phyloP scores from a whole-genome alignment of 2,113 vertebrate species.

The Podarcis raffonei region DNA sequence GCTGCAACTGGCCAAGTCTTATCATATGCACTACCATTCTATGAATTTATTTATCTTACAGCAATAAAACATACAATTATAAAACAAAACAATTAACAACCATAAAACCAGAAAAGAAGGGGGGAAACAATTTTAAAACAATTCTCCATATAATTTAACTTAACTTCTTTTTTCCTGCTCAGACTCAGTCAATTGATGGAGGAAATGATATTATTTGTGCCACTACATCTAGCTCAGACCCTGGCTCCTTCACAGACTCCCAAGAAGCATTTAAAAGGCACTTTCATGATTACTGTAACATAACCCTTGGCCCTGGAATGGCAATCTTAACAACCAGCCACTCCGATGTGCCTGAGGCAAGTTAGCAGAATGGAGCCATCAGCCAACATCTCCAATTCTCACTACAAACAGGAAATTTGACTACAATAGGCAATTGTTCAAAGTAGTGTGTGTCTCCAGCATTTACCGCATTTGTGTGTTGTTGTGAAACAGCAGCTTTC shows the following conservation, averaged over 20 bases:
- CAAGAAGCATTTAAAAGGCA: not conserved
- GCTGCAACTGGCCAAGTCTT: not conserved
- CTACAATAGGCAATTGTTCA: conserved; percentile 21
- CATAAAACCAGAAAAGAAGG: not conserved
- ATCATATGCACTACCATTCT: not conserved
- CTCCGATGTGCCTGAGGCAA: not conserved
- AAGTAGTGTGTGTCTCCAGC: not conserved
- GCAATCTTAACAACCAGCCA: not conserved
- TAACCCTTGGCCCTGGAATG: not conserved
- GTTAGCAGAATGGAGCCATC: not conserved
- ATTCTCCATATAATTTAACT: not conserved
- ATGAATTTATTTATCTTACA: too few relatives aligned
- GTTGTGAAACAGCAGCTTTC: conserved; percentile 5
- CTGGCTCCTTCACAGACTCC: not conserved
- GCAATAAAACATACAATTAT: too few relatives aligned
- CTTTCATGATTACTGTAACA: not conserved
- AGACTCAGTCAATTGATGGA: not conserved
- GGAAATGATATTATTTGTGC: not conserved
- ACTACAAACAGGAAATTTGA: conserved; percentile 16
- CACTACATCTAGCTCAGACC: not conserved
- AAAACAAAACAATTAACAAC: too few relatives aligned
- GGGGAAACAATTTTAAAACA: too few relatives aligned
- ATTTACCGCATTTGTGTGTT: not conserved
- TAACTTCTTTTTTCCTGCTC: not conserved
- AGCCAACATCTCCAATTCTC: not conserved